A percentile compares a stretch with the other conserved stretches of the same genome.
Evolutionary conservation across 92 coral and sea anemone species (phyloP).

Genomic region (Palythoa grandiflora): DNA sequence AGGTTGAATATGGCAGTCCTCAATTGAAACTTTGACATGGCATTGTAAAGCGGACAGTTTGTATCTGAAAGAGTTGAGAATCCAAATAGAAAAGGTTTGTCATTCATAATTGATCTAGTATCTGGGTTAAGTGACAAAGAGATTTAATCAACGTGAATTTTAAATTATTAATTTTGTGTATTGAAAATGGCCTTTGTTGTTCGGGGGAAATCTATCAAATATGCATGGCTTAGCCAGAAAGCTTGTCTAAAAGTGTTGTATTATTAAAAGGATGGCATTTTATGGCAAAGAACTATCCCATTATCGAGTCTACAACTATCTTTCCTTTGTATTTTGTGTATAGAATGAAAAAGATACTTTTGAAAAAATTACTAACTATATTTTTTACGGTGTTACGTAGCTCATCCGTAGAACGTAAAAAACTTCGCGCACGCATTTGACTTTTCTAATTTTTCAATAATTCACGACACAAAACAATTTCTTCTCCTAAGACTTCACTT

Average conservation of each 20-base stretch:
- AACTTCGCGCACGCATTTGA: not conserved
- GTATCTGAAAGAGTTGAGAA: conserved; percentile 28
- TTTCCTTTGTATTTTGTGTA: conserved; percentile 19
- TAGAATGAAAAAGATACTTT: conserved; percentile 4
- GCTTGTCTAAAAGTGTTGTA: conserved; percentile 66
- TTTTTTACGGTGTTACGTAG: not conserved
- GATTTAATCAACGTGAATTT: conserved; percentile 94
- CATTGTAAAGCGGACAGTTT: conserved; percentile 36
- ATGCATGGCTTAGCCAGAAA: conserved; percentile 76
- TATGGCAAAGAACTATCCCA: conserved; percentile 78
- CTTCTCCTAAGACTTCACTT: conserved; percentile 1
- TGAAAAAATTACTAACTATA: not conserved
- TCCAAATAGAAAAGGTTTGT: conserved; percentile 65
- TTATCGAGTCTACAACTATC: conserved; percentile 17
- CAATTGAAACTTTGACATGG: conserved; percentile 39
- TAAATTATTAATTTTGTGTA: conserved; percentile 89
- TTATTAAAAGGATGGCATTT: conserved; percentile 90
- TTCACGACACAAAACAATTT: conserved; percentile 43
- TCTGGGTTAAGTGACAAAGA: conserved; percentile 93
- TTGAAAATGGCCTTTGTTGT: conserved; percentile 90
- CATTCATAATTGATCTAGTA: conserved; percentile 70
- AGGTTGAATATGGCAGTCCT: conserved; percentile 10
- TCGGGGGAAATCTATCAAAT: conserved; percentile 74
- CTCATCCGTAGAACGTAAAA: not conserved
- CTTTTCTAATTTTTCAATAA: conserved; percentile 39